Conservation (phyloP, 2,113 vertebrate species). For the Prunella himalayana region DNA sequence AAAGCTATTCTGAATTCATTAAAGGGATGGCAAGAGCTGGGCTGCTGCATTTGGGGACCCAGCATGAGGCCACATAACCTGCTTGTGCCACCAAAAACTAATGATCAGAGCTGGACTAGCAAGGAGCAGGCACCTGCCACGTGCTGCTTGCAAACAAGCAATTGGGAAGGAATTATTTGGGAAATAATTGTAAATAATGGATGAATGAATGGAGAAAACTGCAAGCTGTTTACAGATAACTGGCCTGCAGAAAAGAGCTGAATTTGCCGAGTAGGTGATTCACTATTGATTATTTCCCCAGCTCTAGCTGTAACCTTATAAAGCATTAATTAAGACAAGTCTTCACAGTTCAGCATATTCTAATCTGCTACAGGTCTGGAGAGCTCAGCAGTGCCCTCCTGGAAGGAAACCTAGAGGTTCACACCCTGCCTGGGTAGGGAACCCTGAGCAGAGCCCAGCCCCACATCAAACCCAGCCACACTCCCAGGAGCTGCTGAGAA, state of each 20-base stretch:
- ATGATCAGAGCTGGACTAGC: not conserved
- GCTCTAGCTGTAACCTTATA: slow-evolving; percentile 45
- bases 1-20: slow-evolving; percentile 1
- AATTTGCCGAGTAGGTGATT: slow-evolving; percentile 47
- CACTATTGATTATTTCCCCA: slow-evolving; percentile 58
- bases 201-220: slow-evolving; percentile 33
- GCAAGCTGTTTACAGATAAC: slow-evolving; percentile 53
- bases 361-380: not conserved
- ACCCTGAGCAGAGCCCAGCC: not conserved
- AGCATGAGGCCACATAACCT: not conserved
- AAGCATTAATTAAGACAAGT: slow-evolving; percentile 62
- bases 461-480: fast-evolving
- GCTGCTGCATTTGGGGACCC: not conserved
- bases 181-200: slow-evolving; percentile 66
- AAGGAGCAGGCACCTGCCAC: not conserved
- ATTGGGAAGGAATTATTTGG: slow-evolving; percentile 32
- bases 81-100: not conserved
- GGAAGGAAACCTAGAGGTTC: not conserved
- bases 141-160: slow-evolving; percentile 25
- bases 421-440: not conserved
- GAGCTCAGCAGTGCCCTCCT: not conserved
- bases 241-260: slow-evolving; percentile 29
- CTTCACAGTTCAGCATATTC: slow-evolving; percentile 48
- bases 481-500: fast-evolving
- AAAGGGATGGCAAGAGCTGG: not conserved